Evolutionary conservation across 2,113 vertebrate genomes (phyloP).

Genomic region (Alligator sinensis): DNA sequence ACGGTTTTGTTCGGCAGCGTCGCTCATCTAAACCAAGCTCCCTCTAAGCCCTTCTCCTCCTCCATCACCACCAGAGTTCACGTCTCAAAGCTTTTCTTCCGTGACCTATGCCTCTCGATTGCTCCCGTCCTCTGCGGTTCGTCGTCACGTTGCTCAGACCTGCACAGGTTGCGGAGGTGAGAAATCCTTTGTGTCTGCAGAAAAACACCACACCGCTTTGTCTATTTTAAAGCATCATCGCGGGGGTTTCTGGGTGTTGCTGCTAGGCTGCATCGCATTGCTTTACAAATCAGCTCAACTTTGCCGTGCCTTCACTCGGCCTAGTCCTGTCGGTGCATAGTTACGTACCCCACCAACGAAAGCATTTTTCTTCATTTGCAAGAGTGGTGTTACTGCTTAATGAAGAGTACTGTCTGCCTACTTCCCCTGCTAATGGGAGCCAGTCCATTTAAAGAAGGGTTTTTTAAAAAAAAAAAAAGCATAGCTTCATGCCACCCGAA

Average conservation of each 20-base stretch:
- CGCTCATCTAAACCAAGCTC: fast-evolving
- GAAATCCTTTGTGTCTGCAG: not conserved
- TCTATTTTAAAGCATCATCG: not conserved
- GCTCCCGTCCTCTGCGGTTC: not conserved
- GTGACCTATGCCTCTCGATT: not conserved
- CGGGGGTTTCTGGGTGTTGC: fast-evolving
- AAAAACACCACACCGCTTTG: not conserved
- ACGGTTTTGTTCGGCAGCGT: not conserved
- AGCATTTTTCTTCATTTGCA: conserved; percentile 25
- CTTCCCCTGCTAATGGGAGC: not conserved
- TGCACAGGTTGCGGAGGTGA: not conserved
- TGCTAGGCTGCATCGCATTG: not conserved
- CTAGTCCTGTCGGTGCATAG: not conserved
- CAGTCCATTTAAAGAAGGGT: not conserved
- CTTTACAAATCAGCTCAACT: not conserved
- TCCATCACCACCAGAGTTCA: not conserved
- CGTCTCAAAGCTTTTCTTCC: fast-evolving
- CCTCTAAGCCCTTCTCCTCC: not conserved
- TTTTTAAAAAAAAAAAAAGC: not conserved
- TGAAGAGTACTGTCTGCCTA: not conserved
- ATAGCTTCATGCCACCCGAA: not conserved
- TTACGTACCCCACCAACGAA: fast-evolving
- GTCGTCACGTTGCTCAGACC: fast-evolving
- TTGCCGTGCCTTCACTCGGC: not conserved
- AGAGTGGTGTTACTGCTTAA: not conserved